Evolutionary conservation across 2,888 invertebrate genomes (phyloP).

Genomic region (Pseudeuparius sepicola): DNA sequence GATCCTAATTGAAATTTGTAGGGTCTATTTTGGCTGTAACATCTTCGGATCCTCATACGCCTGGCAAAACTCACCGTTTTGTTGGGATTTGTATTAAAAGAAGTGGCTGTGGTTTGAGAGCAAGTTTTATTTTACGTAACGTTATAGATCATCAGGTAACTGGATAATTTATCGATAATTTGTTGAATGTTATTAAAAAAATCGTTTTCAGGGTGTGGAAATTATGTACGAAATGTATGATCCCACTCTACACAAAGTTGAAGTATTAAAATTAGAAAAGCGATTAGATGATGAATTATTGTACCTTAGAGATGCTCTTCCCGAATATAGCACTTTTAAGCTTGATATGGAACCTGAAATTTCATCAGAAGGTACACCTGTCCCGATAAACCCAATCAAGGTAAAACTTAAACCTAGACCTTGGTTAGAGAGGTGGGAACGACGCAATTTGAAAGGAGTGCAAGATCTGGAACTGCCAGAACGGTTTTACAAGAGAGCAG

Average conservation of each 20-base stretch:
- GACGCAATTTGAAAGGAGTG: slow-evolving; percentile 65
- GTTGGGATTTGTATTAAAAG: slow-evolving; percentile 92
- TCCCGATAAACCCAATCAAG: slow-evolving; percentile 40
- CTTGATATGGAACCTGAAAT: slow-evolving; percentile 82
- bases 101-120: slow-evolving; percentile 69
- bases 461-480: slow-evolving; percentile 34
- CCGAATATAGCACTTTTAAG: slow-evolving; percentile 87
- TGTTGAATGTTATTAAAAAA: background rate
- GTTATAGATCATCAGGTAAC: slow-evolving; percentile 71
- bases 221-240: slow-evolving; percentile 84
- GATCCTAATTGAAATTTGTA: too few relatives aligned
- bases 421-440: slow-evolving; percentile 88
- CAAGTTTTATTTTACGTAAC: slow-evolving; percentile 83
- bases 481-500: slow-evolving; percentile 40
- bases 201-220: slow-evolving; percentile 44
- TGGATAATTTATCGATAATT: background rate
- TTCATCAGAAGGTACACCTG: slow-evolving; percentile 55
- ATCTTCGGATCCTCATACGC: slow-evolving; percentile 74
- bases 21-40: slow-evolving; percentile 84
- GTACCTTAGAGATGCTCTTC: slow-evolving; percentile 83
- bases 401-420: slow-evolving; percentile 70
- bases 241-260: slow-evolving; percentile 81
- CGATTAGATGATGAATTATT: slow-evolving; percentile 79
- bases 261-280: slow-evolving; percentile 86
- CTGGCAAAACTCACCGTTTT: slow-evolving; percentile 75